Percentiles rank a stretch among this genome's conserved stretches.
phyloP scores from a whole-genome alignment of 2,888 invertebrate genomes.

The Pemphredon lugubris region DNA sequence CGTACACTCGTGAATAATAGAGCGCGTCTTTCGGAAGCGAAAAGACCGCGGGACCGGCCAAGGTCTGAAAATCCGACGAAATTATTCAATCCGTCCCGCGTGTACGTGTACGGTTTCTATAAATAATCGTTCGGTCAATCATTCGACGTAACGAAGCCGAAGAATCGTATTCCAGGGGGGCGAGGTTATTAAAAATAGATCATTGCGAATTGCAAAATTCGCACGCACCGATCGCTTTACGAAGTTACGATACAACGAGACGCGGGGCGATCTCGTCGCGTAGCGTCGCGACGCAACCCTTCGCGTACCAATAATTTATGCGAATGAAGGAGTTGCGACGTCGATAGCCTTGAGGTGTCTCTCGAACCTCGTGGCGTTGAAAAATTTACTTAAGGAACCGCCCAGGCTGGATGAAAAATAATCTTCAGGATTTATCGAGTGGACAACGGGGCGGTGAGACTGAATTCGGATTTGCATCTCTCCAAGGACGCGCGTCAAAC shows the following conservation, averaged over 20 bases:
- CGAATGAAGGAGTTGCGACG: background rate
- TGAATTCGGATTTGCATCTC: background rate
- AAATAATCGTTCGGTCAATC: constrained; percentile 21
- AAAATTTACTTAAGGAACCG: constrained; percentile 1
- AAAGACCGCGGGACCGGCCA: constrained; percentile 1
- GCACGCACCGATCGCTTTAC: no score
- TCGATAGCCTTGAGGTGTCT: background rate
- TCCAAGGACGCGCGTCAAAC: constrained; percentile 2
- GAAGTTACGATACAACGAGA: no score
- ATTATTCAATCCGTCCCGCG: constrained; percentile 36
- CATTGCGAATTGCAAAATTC: no score
- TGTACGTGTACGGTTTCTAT: constrained; percentile 30
- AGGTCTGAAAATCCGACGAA: constrained; percentile 14
- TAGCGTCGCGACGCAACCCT: background rate
- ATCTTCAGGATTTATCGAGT: constrained; percentile 19
- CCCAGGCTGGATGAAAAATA: constrained; percentile 12
- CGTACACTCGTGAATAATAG: constrained; percentile 46
- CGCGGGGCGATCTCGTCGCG: no score
- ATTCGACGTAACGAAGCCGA: background rate
- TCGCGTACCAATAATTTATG: background rate
- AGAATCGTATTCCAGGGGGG: no score
- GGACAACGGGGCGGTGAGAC: background rate
- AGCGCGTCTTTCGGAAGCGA: constrained; percentile 22
- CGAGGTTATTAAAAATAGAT: no score
- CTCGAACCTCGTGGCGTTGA: constrained; percentile 19